phyloP scores from a whole-genome alignment of 2,113 vertebrate genomes.

The Anhinga anhinga region DNA sequence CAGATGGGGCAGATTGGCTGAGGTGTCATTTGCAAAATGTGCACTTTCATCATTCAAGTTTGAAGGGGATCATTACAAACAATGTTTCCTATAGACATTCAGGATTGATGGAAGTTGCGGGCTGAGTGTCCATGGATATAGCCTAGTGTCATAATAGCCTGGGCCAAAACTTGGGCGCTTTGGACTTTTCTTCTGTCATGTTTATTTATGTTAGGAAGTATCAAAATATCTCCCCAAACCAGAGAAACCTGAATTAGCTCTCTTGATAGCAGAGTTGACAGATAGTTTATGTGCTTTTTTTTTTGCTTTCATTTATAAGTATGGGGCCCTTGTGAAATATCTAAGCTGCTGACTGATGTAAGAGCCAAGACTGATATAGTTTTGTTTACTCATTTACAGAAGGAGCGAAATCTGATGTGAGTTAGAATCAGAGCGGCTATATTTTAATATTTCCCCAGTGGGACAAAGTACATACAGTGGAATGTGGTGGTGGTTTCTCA shows the following conservation, averaged over 20 bases:
- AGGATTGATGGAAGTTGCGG: neutral
- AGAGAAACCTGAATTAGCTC: neutral
- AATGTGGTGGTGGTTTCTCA: neutral
- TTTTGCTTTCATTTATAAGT: neutral
- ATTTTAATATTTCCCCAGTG: neutral
- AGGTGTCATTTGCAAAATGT: conserved; percentile 54
- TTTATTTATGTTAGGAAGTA: neutral
- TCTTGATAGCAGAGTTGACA: neutral
- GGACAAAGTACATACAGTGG: neutral
- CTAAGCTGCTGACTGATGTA: conserved; percentile 8
- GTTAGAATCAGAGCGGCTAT: neutral
- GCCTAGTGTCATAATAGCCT: neutral
- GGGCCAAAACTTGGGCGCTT: neutral
- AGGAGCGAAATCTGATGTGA: conserved; percentile 4
- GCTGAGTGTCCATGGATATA: neutral
- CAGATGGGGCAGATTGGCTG: conserved; percentile 17
- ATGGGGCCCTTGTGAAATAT: conserved; percentile 2
- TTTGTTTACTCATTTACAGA: conserved; percentile 45
- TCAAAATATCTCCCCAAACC: neutral
- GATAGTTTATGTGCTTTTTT: neutral
- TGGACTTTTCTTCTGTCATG: neutral
- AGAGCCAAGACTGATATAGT: neutral
- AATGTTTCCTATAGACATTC: neutral
- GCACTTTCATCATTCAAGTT: neutral
- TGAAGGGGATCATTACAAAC: neutral